phyloP scores from a whole-genome alignment of 2,113 vertebrate species.

The Natator depressus region DNA sequence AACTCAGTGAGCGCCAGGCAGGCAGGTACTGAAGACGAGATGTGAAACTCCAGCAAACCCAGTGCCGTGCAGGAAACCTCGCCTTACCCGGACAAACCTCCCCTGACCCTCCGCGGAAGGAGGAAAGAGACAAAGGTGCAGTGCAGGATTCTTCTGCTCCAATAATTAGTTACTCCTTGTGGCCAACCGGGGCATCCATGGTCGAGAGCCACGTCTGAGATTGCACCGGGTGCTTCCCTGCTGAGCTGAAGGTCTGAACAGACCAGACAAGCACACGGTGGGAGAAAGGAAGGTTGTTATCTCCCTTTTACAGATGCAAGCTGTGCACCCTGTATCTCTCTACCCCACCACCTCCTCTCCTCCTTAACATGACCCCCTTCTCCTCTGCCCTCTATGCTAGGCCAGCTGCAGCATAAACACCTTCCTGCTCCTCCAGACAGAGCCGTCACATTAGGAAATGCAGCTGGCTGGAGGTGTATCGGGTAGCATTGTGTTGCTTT shows the following conservation, averaged over 20 bases:
- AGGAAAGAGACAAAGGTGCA: too few species aligned
- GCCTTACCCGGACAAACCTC: not conserved
- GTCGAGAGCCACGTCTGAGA: not conserved
- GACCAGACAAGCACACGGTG: not conserved
- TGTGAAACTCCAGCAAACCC: not conserved
- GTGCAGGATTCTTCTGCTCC: not conserved
- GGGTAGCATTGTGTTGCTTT: accelerated
- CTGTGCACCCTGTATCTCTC: not conserved
- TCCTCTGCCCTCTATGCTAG: not conserved
- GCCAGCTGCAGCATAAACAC: not conserved
- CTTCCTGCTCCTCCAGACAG: not conserved
- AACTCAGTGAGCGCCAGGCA: not conserved
- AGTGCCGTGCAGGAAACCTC: not conserved
- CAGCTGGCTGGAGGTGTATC: accelerated
- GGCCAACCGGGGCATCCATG: not conserved
- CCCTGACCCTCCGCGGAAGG: too few species aligned
- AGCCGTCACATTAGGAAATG: accelerated
- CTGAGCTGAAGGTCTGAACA: not conserved
- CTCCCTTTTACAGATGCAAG: not conserved
- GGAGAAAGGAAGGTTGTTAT: not conserved
- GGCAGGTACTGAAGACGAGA: not conserved
- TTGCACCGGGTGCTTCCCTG: not conserved
- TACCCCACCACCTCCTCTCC: not conserved
- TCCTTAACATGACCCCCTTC: not conserved
- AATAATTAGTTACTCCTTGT: not conserved